Conservation (phyloP, 2,797 vertebrate species). For the Limosa lapponica region DNA sequence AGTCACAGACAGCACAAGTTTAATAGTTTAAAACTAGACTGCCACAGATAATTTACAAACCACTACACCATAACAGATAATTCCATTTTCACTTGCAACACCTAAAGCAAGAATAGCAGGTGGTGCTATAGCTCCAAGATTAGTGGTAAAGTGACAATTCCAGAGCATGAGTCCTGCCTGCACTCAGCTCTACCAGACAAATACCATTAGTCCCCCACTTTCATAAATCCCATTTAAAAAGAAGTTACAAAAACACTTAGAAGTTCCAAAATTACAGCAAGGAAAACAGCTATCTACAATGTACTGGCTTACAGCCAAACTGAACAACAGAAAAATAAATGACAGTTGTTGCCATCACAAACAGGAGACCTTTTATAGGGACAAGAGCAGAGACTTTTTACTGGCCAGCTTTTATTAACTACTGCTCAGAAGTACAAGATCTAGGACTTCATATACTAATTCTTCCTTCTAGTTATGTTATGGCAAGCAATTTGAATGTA, state of each 20-base stretch:
- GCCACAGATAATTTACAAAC: constrained; percentile 39
- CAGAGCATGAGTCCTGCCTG: background rate
- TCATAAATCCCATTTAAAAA: background rate
- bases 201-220: background rate
- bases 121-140: constrained; percentile 24
- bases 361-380: background rate
- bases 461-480: background rate
- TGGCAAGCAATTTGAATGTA: background rate
- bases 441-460: background rate
- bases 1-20: background rate
- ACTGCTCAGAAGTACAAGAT: background rate
- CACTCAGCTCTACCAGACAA: background rate
- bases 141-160: background rate
- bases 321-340: background rate
- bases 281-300: background rate
- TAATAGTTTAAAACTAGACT: constrained; percentile 33
- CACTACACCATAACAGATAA: constrained; percentile 12
- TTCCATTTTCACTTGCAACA: constrained; percentile 32
- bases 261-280: background rate
- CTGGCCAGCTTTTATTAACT: background rate
- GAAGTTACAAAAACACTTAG: background rate
- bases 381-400: background rate
- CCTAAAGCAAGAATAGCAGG: constrained; percentile 20
- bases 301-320: background rate
- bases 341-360: background rate